Conservation (phyloP, 2,113 vertebrate genomes). For the Petroica traversi region DNA sequence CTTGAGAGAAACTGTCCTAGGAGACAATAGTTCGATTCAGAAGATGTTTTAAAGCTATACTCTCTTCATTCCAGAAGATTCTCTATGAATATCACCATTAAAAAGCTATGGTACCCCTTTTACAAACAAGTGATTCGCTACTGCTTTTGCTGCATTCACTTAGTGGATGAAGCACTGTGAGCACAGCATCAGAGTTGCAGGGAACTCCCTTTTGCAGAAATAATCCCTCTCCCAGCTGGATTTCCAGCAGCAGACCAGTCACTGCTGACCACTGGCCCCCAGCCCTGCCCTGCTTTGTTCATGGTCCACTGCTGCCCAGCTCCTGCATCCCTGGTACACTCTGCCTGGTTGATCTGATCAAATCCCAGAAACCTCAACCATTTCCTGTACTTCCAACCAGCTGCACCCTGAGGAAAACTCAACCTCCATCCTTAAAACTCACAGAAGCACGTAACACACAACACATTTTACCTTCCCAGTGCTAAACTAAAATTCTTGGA, state of each 20-base stretch:
- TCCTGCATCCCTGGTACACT: not conserved
- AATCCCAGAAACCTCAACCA: not conserved
- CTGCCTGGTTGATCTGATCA: not conserved
- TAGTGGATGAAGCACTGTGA: not conserved
- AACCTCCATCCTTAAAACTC: not conserved
- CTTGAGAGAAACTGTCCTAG: not conserved
- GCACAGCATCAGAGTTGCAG: not conserved
- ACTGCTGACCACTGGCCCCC: not conserved
- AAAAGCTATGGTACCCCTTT: not conserved
- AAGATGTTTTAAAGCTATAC: not conserved
- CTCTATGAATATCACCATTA: not conserved
- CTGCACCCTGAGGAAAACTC: not conserved
- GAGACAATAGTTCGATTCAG: not conserved
- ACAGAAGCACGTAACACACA: not conserved
- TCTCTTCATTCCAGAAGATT: not conserved
- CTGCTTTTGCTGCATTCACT: not conserved
- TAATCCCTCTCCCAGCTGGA: not conserved
- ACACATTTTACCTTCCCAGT: rapidly evolving
- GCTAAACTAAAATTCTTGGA: not conserved
- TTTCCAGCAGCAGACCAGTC: not conserved
- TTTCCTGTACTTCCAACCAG: not conserved
- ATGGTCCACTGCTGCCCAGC: not conserved
- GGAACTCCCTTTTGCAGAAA: not conserved
- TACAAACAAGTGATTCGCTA: not conserved
- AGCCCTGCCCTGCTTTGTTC: not conserved